These are phyloP conservation scores for Pterocles orientalis DNA, from an alignment of 2,113 vertebrate species.

Conservation along the genomic window DNA sequence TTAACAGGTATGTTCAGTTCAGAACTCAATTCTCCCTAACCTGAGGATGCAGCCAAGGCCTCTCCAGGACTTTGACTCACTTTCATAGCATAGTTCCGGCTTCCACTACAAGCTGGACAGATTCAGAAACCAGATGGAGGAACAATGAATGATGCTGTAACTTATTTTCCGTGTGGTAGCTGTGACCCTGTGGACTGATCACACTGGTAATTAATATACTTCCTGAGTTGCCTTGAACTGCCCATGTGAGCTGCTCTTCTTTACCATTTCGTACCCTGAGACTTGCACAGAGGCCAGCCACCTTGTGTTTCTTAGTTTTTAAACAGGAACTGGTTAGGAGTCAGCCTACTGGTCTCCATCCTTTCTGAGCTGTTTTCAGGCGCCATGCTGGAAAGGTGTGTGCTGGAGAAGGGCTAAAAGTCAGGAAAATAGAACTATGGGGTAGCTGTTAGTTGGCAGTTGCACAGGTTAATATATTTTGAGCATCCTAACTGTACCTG, in stretches of 20 bases:
- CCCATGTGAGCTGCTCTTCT: not conserved
- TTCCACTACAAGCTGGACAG: not conserved
- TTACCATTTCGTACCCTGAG: no score
- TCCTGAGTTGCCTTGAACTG: not conserved
- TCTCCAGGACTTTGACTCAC: not conserved
- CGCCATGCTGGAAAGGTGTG: rapidly evolving
- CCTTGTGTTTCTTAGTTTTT: not conserved
- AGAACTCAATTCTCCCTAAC: not conserved
- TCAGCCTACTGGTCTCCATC: not conserved
- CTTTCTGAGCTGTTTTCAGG: not conserved
- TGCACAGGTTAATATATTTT: not conserved
- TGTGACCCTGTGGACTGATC: not conserved
- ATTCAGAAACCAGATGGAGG: not conserved
- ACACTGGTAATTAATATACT: not conserved
- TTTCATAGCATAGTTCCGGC: not conserved
- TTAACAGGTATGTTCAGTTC: not conserved
- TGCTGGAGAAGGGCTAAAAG: not conserved
- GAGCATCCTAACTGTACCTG: not conserved
- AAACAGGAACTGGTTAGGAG: not conserved
- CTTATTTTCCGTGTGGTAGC: not conserved
- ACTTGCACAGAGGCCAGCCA: not conserved
- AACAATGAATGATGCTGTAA: not conserved
- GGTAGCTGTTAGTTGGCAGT: not conserved
- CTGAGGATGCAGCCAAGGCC: not conserved
- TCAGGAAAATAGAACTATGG: not conserved